Evolutionary conservation across 2,797 vertebrate species (phyloP), one percentile per base, ranked within the genome.

Genomic region (Danio tinwini): DNA sequence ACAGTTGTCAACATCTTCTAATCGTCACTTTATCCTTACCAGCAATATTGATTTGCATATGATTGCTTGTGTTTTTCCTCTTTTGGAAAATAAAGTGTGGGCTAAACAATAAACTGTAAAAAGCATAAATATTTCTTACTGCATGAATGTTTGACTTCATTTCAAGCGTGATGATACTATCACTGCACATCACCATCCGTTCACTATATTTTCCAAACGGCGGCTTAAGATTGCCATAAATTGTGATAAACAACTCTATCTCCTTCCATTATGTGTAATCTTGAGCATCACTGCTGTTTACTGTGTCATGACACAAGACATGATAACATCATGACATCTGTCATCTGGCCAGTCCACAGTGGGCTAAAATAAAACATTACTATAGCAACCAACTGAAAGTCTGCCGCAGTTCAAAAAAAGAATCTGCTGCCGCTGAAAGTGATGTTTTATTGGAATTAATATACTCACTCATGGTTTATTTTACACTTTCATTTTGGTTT

Each of bases 261-360:
- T 40, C 14, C 53, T 49, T 71, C 55, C 16, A 17, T 11, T 39
- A 78, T 21, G 5, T 61, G 14, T 44, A 76, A 72, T 69, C 40
- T 45, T 78, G 50, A 76, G 39, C 62, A 76, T 55, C 53, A 82
- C 19, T 39, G 17, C 56, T 44, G 40, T 82, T 49, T 58, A 13
- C 50, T 74, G 29, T 69, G 81, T 79, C 69, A 58, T 39, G 55
- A 70, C 40, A 70, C 50, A 21, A 53, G 45, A 59, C 7, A 17
- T 80, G 68, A 76, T 45, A 76, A 45, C 40, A 65, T 47, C 67
- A 63, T 68, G 72, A 49, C 55, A 45, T 65, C 9, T 77, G n/a
- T 62, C 67, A 53, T n/a, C 17, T 71, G 76, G 67, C 55, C 67
- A 29, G 45, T 78, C 47, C 56, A 65, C 7, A 29, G 42, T 50